These are phyloP conservation scores for Eremobia ochroleuca DNA, from an alignment of 2,888 invertebrate species.

Conservation along the genomic window DNA sequence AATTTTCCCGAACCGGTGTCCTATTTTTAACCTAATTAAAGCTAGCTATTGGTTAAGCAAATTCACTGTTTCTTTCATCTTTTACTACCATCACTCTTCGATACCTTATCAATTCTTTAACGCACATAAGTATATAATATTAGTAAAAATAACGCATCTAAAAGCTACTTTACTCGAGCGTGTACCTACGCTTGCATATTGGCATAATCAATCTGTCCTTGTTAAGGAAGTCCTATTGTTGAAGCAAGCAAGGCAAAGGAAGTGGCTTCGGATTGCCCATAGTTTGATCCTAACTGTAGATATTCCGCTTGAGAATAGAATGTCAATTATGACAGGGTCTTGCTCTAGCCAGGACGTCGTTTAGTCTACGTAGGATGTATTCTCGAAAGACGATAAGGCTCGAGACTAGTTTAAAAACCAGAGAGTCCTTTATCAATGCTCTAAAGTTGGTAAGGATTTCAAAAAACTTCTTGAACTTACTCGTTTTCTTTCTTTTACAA, in stretches of 20 bases:
- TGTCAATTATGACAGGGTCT: neutral
- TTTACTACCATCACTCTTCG: neutral
- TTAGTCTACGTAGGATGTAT: neutral
- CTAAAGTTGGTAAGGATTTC: neutral
- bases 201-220: constrained; percentile 7
- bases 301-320: neutral
- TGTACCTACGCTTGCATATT: neutral
- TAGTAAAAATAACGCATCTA: too few species aligned
- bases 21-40: neutral
- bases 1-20: neutral
- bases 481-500: neutral
- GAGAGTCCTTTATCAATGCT: neutral
- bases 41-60: neutral
- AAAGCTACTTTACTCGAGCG: too few species aligned
- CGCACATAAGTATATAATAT: neutral
- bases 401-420: neutral
- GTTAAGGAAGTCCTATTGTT: constrained; percentile 32
- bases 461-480: neutral
- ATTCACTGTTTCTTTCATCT: neutral
- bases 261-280: constrained; percentile 2
- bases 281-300: neutral
- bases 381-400: neutral
- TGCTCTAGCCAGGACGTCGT: neutral
- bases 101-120: neutral
- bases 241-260: constrained; percentile 28